Conservation (phyloP, 2,888 invertebrate genomes). For the Noctua comes region DNA sequence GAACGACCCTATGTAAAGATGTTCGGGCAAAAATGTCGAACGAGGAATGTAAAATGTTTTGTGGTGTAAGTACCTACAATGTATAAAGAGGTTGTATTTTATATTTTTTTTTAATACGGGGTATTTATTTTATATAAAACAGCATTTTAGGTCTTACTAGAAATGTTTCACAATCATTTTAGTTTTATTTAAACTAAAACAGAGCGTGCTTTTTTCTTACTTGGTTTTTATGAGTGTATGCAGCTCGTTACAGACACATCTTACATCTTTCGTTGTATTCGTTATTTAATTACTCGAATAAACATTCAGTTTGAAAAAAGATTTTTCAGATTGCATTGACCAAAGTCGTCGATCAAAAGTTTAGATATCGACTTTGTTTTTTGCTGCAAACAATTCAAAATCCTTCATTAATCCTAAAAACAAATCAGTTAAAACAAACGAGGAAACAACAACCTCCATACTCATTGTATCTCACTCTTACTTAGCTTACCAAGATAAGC, state of each 20-base stretch:
- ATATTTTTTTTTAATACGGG: neutral
- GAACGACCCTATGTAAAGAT: conserved; percentile 37
- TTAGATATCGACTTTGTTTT: neutral
- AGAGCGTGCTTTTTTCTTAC: no score
- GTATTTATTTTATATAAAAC: neutral
- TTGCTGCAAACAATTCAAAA: neutral
- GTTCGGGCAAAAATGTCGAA: conserved; percentile 19
- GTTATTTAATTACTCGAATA: no score
- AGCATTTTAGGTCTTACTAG: neutral
- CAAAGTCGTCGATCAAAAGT: neutral
- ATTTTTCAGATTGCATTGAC: neutral
- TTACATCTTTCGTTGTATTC: no score
- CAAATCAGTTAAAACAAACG: neutral
- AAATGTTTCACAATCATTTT: neutral
- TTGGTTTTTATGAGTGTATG: no score
- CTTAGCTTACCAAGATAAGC: conserved; percentile 21
- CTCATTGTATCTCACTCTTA: neutral
- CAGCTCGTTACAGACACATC: no score
- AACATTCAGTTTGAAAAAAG: no score
- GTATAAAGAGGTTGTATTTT: neutral
- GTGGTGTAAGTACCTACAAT: neutral
- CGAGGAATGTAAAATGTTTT: conserved; percentile 12
- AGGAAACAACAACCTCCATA: neutral
- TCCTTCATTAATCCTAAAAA: neutral
- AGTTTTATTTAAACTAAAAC: no score